phyloP scores from a whole-genome alignment of 2,797 vertebrate genomes.

The Rhinella marina region DNA sequence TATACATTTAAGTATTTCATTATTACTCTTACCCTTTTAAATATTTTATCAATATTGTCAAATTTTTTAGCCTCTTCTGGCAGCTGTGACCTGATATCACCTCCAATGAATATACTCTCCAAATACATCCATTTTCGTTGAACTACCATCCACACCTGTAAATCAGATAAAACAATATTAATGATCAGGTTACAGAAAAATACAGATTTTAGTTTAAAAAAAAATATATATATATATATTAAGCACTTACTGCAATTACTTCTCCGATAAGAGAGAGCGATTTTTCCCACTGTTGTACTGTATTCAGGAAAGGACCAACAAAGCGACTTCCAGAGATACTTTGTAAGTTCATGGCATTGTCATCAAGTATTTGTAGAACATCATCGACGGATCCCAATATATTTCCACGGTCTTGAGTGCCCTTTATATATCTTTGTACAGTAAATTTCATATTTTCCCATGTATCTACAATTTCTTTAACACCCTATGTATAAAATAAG shows the following conservation, averaged over 20 bases:
- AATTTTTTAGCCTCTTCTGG: slow-evolving; percentile 94
- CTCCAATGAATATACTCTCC: slow-evolving; percentile 94
- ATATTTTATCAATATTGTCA: slow-evolving; percentile 84
- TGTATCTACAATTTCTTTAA: slow-evolving; percentile 88
- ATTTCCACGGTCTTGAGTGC: slow-evolving; percentile 84
- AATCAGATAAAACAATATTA: slow-evolving; percentile 3
- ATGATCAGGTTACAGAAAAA: background rate
- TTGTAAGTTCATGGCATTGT: slow-evolving; percentile 90
- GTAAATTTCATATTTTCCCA: slow-evolving; percentile 92
- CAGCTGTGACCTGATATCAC: slow-evolving; percentile 90
- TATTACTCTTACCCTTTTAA: slow-evolving; percentile 83
- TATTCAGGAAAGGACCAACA: slow-evolving; percentile 89
- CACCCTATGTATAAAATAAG: slow-evolving; percentile 74
- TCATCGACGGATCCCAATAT: slow-evolving; percentile 89
- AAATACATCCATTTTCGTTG: slow-evolving; percentile 99
- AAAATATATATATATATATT: background rate
- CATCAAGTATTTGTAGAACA: slow-evolving; percentile 86
- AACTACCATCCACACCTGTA: slow-evolving; percentile 89
- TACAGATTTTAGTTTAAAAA: background rate
- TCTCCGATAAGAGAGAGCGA: slow-evolving; percentile 90
- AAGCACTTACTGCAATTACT: slow-evolving; percentile 86
- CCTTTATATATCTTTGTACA: slow-evolving; percentile 86
- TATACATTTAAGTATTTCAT: background rate
- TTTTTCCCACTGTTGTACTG: slow-evolving; percentile 90
- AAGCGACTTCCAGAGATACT: slow-evolving; percentile 91